A percentile compares a stretch with the other conserved stretches of the same genome.
Evolutionary conservation across 2,797 vertebrate species (phyloP).

Genomic region (Karalla daura): DNA sequence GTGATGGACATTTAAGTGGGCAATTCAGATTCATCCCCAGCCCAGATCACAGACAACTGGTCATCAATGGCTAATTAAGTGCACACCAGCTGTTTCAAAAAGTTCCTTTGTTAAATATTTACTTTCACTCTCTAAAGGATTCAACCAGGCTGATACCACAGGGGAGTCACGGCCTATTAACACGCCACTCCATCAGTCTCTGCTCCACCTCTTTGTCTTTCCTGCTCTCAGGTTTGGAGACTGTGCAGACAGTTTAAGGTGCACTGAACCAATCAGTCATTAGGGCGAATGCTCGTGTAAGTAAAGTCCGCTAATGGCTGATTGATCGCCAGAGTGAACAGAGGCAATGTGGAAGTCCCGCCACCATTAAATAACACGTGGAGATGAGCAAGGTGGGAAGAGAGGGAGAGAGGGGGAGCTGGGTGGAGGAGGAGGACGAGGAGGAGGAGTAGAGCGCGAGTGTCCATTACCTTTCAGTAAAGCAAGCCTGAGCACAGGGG

Average conservation of each 20-base stretch:
- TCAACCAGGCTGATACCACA: not conserved
- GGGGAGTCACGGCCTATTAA: not conserved
- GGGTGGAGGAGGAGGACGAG: not conserved
- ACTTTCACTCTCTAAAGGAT: not conserved
- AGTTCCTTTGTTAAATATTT: too few relatives aligned
- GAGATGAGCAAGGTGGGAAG: slow-evolving; percentile 34
- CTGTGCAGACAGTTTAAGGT: slow-evolving; percentile 9
- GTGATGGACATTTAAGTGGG: not conserved
- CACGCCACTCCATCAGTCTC: not conserved
- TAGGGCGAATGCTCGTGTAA: slow-evolving; percentile 38
- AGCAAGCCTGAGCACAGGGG: slow-evolving; percentile 61
- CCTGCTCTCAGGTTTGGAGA: slow-evolving; percentile 12
- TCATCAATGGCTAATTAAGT: too few relatives aligned
- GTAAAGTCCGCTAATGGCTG: slow-evolving; percentile 59
- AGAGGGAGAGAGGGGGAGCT: slow-evolving; percentile 4
- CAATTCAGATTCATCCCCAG: too few relatives aligned
- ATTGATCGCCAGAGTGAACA: slow-evolving; percentile 55
- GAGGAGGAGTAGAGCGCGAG: slow-evolving; percentile 42
- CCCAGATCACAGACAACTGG: not conserved
- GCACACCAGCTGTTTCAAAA: too few relatives aligned
- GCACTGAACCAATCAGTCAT: slow-evolving; percentile 30
- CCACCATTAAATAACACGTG: slow-evolving; percentile 52
- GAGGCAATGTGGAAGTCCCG: slow-evolving; percentile 44
- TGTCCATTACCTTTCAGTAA: slow-evolving; percentile 73
- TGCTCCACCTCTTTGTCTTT: not conserved